Conservation (phyloP, 2,888 invertebrate species). For the Pharmacophagus antenor region DNA sequence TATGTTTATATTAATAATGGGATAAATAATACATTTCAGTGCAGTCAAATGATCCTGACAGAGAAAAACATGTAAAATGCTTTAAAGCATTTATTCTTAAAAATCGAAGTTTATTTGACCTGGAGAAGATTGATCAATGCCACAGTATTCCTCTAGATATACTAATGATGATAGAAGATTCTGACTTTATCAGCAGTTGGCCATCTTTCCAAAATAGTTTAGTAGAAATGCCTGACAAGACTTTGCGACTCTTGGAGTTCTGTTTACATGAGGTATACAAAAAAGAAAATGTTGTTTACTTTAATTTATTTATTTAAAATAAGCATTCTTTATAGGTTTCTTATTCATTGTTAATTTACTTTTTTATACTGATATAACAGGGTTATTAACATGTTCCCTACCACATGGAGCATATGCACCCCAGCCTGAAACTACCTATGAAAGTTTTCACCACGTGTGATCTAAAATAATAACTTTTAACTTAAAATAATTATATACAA, state of each 20-base stretch:
- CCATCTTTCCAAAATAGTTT: constrained; percentile 84
- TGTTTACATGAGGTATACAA: constrained; percentile 93
- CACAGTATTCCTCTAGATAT: constrained; percentile 82
- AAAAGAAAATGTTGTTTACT: too few relatives aligned
- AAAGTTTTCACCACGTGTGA: too few relatives aligned
- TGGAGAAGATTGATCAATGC: constrained; percentile 81
- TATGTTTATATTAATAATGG: not conserved
- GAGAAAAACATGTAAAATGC: constrained; percentile 45
- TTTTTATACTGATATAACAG: too few relatives aligned
- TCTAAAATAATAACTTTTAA: too few relatives aligned
- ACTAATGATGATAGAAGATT: constrained; percentile 77
- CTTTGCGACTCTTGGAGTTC: constrained; percentile 86
- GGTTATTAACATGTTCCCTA: too few relatives aligned
- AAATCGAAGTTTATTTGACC: constrained; percentile 68
- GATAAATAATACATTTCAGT: constrained; percentile 48
- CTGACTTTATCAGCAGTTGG: constrained; percentile 82
- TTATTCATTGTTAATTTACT: too few relatives aligned
- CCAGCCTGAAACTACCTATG: too few relatives aligned
- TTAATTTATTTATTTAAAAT: too few relatives aligned
- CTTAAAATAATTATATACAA: too few relatives aligned
- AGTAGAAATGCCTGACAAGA: constrained; percentile 83
- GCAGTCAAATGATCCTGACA: constrained; percentile 53
- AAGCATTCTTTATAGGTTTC: too few relatives aligned
- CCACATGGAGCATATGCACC: too few relatives aligned
- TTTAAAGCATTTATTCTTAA: constrained; percentile 59